A percentile compares a stretch with the other conserved stretches of the same genome.
phyloP scores from a whole-genome alignment of 1,140 invertebrate species.

The Drosophila truncata region DNA sequence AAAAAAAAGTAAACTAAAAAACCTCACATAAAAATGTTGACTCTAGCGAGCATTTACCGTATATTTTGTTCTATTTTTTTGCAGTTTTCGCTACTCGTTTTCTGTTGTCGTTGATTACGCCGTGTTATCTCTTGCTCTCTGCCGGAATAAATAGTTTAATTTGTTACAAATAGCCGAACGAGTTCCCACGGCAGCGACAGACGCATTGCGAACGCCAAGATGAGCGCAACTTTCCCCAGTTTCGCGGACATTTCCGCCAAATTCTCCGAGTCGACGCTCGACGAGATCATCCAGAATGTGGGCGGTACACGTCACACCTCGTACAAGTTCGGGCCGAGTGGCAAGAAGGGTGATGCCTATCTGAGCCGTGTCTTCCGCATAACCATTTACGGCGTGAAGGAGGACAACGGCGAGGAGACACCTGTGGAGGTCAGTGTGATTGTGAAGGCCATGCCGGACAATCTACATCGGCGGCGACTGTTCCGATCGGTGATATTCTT shows the following conservation, averaged over 20 bases:
- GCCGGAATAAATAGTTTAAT: conserved; percentile 12
- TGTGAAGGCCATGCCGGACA: conserved; percentile 88
- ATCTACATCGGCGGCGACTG: conserved; percentile 87
- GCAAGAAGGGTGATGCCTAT: conserved; percentile 89
- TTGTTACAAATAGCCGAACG: conserved; percentile 38
- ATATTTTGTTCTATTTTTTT: not conserved
- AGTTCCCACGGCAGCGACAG: conserved; percentile 5
- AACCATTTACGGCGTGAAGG: conserved; percentile 86
- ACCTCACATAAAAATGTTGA: no score
- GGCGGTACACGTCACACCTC: conserved; percentile 85
- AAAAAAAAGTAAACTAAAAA: no score
- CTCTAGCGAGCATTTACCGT: not conserved
- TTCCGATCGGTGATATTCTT: conserved; percentile 90
- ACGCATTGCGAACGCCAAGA: conserved; percentile 18
- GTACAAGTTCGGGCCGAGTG: conserved; percentile 85
- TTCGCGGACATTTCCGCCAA: conserved; percentile 77
- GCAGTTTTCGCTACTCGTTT: conserved; percentile 2
- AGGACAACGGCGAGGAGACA: conserved; percentile 44
- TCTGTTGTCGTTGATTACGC: conserved; percentile 11
- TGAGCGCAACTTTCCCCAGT: conserved; percentile 45
- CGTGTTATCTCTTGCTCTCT: conserved; percentile 31
- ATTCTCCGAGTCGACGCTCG: conserved; percentile 86
- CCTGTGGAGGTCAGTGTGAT: conserved; percentile 85
- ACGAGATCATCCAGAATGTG: conserved; percentile 84
- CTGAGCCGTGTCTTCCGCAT: conserved; percentile 88